Conservation (phyloP, 2,797 vertebrate species). For the Manis pentadactyla region DNA sequence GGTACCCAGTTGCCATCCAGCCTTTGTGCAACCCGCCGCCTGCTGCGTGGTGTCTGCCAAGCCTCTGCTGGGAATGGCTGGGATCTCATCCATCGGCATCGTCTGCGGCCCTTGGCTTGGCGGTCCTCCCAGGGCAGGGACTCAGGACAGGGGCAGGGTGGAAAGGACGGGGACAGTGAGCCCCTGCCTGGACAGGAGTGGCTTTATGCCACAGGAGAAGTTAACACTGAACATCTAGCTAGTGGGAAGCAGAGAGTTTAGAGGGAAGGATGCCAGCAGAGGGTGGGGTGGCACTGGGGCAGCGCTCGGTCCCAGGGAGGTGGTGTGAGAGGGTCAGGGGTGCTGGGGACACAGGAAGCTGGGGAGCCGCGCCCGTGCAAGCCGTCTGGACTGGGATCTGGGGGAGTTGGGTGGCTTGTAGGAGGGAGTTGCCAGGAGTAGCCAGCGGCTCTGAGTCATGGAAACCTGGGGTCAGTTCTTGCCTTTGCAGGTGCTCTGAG, state of each 20-base stretch:
- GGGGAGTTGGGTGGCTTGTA: background rate
- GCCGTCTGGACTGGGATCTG: rapidly evolving
- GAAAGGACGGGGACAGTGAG: background rate
- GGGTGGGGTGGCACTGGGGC: no score
- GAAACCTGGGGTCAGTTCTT: background rate
- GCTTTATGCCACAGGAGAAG: no score
- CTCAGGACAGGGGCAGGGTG: background rate
- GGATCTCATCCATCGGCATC: background rate
- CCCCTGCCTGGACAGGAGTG: background rate
- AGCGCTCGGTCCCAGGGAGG: no score
- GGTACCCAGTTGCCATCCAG: rapidly evolving
- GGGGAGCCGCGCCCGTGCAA: rapidly evolving
- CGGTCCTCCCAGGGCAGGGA: background rate
- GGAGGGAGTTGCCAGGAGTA: no score
- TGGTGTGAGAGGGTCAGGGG: no score
- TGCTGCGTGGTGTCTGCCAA: background rate
- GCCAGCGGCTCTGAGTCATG: rapidly evolving
- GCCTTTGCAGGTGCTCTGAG: rapidly evolving
- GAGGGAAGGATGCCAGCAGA: no score
- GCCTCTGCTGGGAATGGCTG: background rate
- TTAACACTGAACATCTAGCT: no score
- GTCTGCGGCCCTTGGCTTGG: background rate
- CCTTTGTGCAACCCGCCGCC: background rate
- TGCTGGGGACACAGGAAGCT: no score
- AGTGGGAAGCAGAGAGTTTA: no score